Conservation (phyloP, 2,113 vertebrate species). For the Nymphicus hollandicus region DNA sequence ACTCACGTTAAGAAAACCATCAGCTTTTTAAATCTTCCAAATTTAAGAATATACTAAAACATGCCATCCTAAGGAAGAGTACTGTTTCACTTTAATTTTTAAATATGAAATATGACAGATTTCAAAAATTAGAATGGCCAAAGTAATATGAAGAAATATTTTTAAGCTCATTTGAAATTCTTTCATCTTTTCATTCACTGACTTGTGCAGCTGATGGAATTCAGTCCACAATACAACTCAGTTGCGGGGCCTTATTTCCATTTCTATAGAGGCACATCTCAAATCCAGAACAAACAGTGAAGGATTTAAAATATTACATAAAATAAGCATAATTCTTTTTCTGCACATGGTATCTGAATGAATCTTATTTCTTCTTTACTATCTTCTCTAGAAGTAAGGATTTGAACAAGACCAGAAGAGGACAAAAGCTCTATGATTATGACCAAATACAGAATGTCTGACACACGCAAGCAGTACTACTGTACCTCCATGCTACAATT, state of each 20-base stretch:
- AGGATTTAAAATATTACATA: constrained; percentile 30
- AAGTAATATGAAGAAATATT: background rate
- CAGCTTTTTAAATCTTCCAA: background rate
- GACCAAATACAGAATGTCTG: background rate
- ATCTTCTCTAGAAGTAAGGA: too few relatives aligned
- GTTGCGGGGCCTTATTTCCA: constrained; percentile 62
- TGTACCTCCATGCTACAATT: background rate
- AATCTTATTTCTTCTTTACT: too few relatives aligned
- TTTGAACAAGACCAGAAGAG: background rate
- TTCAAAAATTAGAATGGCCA: background rate
- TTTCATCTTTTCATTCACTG: background rate
- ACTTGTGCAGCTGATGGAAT: background rate
- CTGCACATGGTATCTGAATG: background rate
- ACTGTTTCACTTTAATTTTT: background rate
- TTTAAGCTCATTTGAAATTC: constrained; percentile 24
- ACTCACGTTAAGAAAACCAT: background rate
- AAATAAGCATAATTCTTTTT: constrained; percentile 35
- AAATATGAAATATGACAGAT: background rate
- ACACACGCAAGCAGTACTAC: background rate
- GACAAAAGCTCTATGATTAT: background rate
- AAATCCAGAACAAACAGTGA: constrained; percentile 51
- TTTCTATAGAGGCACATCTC: constrained; percentile 65
- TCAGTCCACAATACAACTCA: constrained; percentile 20
- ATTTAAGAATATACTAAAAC: background rate
- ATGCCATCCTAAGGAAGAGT: background rate